Conservation (phyloP, 2,797 vertebrate genomes). For the Hyperoplus lanceolatus region DNA sequence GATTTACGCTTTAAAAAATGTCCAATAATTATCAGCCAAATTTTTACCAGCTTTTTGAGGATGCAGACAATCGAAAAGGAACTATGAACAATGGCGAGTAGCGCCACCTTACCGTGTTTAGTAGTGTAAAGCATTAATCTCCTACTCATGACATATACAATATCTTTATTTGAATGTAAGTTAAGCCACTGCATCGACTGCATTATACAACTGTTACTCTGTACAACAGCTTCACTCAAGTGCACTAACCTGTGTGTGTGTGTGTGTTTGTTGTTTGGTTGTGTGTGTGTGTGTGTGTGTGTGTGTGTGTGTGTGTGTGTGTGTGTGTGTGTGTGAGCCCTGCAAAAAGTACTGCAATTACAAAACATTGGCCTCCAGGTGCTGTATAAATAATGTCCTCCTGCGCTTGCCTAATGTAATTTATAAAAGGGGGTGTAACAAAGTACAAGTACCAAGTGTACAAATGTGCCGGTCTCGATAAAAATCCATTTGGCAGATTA, state of each 20-base stretch:
- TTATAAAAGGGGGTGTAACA: slow-evolving; percentile 19
- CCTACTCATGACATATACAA: neutral
- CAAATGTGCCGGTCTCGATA: slow-evolving; percentile 36
- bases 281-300: neutral
- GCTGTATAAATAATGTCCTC: slow-evolving; percentile 39
- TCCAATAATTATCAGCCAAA: slow-evolving; percentile 3
- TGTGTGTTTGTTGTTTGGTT: too few relatives aligned
- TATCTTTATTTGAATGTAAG: neutral
- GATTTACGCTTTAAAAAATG: slow-evolving; percentile 8
- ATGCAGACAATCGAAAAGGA: too few relatives aligned
- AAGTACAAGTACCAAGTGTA: slow-evolving; percentile 34
- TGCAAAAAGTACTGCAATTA: slow-evolving; percentile 25
- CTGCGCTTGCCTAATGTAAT: slow-evolving; percentile 47
- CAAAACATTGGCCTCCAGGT: slow-evolving; percentile 37
- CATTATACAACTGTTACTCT: neutral
- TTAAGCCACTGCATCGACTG: neutral
- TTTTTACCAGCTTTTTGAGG: neutral
- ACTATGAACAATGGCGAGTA: neutral
- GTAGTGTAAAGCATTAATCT: neutral
- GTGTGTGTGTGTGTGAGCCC: slow-evolving; percentile 31
- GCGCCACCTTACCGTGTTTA: neutral
- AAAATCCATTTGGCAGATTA: slow-evolving; percentile 52
- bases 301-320: too few relatives aligned
- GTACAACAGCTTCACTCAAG: neutral
- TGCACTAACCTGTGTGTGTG: slow-evolving; percentile 30